These are phyloP conservation scores for Camelus bactrianus DNA, from an alignment of 2,113 vertebrate genomes.

Conservation along the genomic window DNA sequence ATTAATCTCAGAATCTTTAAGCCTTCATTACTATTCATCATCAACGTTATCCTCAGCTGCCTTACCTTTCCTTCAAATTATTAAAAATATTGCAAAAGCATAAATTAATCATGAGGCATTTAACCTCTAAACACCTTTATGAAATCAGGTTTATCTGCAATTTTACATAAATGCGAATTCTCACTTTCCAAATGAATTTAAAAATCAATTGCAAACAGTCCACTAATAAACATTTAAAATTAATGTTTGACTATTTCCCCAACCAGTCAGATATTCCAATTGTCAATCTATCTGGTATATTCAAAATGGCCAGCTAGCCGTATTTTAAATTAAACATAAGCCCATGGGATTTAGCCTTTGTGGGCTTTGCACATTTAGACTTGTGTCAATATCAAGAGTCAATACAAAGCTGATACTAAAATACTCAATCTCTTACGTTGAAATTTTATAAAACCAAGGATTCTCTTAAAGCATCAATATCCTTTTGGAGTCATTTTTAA, in stretches of 20 bases:
- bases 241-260: slow-evolving; percentile 72
- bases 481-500: slow-evolving; percentile 64
- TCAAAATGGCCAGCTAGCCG: slow-evolving; percentile 60
- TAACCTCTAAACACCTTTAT: slow-evolving; percentile 69
- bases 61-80: slow-evolving; percentile 59
- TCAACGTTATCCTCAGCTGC: slow-evolving; percentile 16
- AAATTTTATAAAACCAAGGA: slow-evolving; percentile 66
- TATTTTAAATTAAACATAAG: slow-evolving; percentile 72
- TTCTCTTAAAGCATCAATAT: slow-evolving; percentile 70
- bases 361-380: slow-evolving; percentile 56
- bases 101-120: slow-evolving; percentile 73
- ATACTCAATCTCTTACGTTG: slow-evolving; percentile 60
- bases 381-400: slow-evolving; percentile 73
- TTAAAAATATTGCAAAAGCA: slow-evolving; percentile 67
- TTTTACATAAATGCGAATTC: slow-evolving; percentile 69
- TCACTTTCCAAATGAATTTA: slow-evolving; percentile 71
- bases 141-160: slow-evolving; percentile 58
- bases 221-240: slow-evolving; percentile 75
- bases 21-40: slow-evolving; percentile 48
- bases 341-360: slow-evolving; percentile 61
- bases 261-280: slow-evolving; percentile 48
- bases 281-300: neutral
- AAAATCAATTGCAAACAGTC: slow-evolving; percentile 70
- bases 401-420: slow-evolving; percentile 74
- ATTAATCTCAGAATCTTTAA: slow-evolving; percentile 40